Evolutionary conservation across 2,797 vertebrate genomes (phyloP), one percentile per base, ranked within the genome.

Genomic region (Huso huso): DNA sequence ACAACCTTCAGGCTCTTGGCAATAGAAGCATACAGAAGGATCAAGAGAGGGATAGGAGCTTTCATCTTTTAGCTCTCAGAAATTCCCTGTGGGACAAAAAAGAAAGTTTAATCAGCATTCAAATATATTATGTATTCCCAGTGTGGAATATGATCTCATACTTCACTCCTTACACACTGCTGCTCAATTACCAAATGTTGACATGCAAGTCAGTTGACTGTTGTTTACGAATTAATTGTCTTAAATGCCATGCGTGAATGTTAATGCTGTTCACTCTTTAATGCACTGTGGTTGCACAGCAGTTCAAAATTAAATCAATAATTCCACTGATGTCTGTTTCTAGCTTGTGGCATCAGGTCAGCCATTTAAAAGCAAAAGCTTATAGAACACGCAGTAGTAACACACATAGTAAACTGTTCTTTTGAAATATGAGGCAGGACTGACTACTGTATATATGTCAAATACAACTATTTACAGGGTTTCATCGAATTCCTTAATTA

Each of bases 1-100:
- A 98, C 93, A 78, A 96, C 93, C 85, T 98, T 99, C 88, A 95
- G 83, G 87, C 94, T 94, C 84, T 93, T 92, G 83, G 93, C 86
- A 75, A 94, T 82, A 69, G 89, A 83, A 72, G 91, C 91, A 74
- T 94, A 95, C 84, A 96, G 88, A 78, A 99, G 88, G 84, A 97
- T 86, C 89, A 96, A 91, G 78, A 94, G 90, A 70, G 93, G 90
- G 86, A 93, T 88, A 74, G 91, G 89, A 84, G 88, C 89, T 95
- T 94, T 96, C 95, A 99, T 99, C 87, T 95, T 94, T 89, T 77
- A 84, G 81, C 79, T 83, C 81, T 90, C 91, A 52, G 73, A 77
- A 68, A 68, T 76, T 86, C 79, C 83, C 88, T 90, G 70, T 68
- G 76, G 65, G 4, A 74, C 48, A 73, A 67, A 73, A 71, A 64